Percentiles rank a stretch among this genome's conserved stretches.
phyloP scores from a whole-genome alignment of 2,888 invertebrate genomes.

The Sicus ferrugineus region DNA sequence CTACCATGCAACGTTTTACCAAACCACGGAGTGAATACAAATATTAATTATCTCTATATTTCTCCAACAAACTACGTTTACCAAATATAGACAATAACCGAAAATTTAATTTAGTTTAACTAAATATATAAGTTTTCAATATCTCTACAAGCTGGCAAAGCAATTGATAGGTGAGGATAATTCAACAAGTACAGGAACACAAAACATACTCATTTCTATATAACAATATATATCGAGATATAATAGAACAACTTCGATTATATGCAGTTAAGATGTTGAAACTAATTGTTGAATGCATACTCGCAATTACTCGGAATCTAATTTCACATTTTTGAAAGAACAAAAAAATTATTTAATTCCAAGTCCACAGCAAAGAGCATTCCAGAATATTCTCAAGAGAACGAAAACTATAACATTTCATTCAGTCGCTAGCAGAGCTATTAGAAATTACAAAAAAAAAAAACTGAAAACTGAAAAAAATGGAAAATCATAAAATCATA shows the following conservation, averaged over 20 bases:
- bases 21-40: background rate
- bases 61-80: background rate
- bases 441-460: conserved; percentile 32
- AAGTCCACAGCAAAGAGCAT: conserved; percentile 32
- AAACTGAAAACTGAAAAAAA: conserved; percentile 32
- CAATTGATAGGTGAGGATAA: conserved; percentile 20
- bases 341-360: conserved; percentile 27
- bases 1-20: background rate
- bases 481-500: too few species aligned
- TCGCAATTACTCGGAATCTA: too few species aligned
- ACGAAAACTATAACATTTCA: conserved; percentile 28
- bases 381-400: conserved; percentile 38
- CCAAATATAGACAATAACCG: background rate
- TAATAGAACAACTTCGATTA: background rate
- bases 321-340: background rate
- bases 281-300: too few species aligned
- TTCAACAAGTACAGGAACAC: conserved; percentile 23
- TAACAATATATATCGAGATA: background rate
- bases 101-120: background rate
- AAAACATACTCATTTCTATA: conserved; percentile 32
- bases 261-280: background rate
- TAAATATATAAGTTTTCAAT: conserved; percentile 5
- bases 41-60: background rate
- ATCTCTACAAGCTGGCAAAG: conserved; percentile 35
- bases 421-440: conserved; percentile 18